Conservation (phyloP, 1,140 invertebrate species). For the Drosophila mayri region DNA sequence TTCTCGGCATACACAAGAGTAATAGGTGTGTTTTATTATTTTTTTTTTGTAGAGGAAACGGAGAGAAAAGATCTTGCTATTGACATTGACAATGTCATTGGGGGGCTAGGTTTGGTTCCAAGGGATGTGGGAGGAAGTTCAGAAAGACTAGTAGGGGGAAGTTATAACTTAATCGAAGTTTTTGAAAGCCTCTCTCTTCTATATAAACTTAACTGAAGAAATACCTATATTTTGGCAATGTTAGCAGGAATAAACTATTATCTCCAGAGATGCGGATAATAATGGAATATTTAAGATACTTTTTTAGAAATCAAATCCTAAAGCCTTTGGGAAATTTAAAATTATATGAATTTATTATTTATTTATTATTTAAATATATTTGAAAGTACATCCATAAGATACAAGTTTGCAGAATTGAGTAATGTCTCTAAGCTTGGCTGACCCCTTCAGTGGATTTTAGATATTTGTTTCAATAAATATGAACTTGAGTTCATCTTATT, state of each 20-base stretch:
- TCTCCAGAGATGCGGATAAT: neutral
- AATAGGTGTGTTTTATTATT: neutral
- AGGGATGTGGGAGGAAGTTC: slow-evolving; percentile 1
- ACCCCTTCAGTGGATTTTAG: neutral
- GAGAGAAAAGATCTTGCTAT: slow-evolving; percentile 56
- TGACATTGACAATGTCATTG: slow-evolving; percentile 77
- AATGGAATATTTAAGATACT: neutral
- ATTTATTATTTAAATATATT: no score
- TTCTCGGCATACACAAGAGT: neutral
- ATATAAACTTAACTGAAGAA: no score
- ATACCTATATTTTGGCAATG: neutral
- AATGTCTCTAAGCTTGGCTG: neutral
- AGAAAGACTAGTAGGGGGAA: neutral
- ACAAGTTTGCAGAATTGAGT: no score
- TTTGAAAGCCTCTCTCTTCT: no score
- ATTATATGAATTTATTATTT: no score
- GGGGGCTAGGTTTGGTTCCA: neutral
- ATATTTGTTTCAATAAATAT: neutral
- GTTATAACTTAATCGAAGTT: neutral
- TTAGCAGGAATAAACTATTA: neutral
- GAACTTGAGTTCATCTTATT: neutral
- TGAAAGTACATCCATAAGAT: neutral
- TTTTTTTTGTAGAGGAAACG: slow-evolving; percentile 14
- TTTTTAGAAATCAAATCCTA: neutral
- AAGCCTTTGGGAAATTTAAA: neutral